phyloP scores from a whole-genome alignment of 2,797 vertebrate species.

The Dermochelys coriacea region DNA sequence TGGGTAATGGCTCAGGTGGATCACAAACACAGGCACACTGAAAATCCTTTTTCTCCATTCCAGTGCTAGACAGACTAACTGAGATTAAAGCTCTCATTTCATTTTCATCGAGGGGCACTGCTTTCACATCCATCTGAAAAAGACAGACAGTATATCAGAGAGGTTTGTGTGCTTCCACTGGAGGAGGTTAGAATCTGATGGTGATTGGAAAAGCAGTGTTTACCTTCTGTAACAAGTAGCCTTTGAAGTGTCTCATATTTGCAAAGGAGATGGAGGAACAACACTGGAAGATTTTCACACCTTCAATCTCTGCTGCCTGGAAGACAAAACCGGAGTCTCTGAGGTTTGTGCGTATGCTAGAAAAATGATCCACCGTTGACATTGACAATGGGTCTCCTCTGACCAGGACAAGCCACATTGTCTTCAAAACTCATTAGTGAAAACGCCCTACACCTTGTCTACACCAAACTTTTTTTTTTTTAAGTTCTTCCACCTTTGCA shows the following conservation, averaged over 20 bases:
- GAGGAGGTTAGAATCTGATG: not conserved
- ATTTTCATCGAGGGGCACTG: conserved; percentile 66
- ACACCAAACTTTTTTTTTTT: not conserved
- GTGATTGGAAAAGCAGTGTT: not conserved
- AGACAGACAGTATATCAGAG: not conserved
- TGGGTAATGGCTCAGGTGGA: conserved; percentile 45
- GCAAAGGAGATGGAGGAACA: conserved; percentile 74
- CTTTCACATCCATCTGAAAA: conserved; percentile 70
- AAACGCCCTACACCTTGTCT: not conserved
- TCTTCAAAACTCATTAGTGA: not conserved
- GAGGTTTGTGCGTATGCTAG: not conserved
- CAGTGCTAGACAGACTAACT: not conserved
- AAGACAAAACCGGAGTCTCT: not conserved
- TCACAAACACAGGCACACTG: conserved; percentile 65
- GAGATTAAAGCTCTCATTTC: conserved; percentile 54
- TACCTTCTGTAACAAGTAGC: conserved; percentile 70
- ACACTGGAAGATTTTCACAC: conserved; percentile 78
- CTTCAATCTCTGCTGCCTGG: conserved; percentile 61
- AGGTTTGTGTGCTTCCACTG: not conserved
- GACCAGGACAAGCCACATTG: not conserved
- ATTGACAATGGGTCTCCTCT: not conserved
- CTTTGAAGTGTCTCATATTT: conserved; percentile 72
- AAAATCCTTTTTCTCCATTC: not conserved
- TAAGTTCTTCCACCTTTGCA: not conserved
- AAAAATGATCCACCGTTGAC: not conserved